These are phyloP conservation scores for Procambarus virginalis DNA, from an alignment of 1,140 invertebrate species.

Conservation along the genomic window DNA sequence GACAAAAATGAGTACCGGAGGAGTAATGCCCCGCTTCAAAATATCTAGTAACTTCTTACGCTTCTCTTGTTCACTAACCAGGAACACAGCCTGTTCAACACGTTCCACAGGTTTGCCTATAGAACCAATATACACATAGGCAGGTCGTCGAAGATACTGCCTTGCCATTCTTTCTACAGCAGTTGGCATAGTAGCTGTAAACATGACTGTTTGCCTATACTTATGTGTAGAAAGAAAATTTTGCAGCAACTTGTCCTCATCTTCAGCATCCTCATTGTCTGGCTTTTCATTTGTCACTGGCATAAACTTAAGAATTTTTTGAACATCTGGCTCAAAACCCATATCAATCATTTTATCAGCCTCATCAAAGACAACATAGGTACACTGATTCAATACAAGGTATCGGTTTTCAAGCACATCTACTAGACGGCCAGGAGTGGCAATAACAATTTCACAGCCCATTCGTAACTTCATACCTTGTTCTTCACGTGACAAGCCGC, in stretches of 20 bases:
- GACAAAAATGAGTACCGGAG: constrained; percentile 99
- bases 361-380: constrained; percentile 93
- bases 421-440: constrained; percentile 98
- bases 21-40: constrained; percentile 89
- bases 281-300: constrained; percentile 99
- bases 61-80: constrained; percentile 96
- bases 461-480: constrained; percentile 97
- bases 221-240: constrained; percentile 99
- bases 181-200: constrained; percentile 99
- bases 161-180: constrained; percentile 96
- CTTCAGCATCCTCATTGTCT: constrained; percentile 98
- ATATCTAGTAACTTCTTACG: constrained; percentile 91
- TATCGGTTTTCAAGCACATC: constrained; percentile 99
- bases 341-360: constrained; percentile 99
- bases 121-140: constrained; percentile 99
- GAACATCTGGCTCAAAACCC: constrained; percentile 96
- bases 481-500: constrained; percentile 93
- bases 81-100: constrained; percentile 97
- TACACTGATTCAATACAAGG: constrained; percentile 96
- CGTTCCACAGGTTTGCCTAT: constrained; percentile 98
- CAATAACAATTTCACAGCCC: constrained; percentile 99
- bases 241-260: constrained; percentile 90
- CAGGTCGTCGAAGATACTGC: constrained; percentile 94
- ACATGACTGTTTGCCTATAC: constrained; percentile 99
- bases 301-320: constrained; percentile 98